Percentiles rank a stretch among this genome's conserved stretches.
These are phyloP conservation scores for Hydrochoerus hydrochaeris DNA, from an alignment of 2,113 vertebrate genomes.

Conservation along the genomic window DNA sequence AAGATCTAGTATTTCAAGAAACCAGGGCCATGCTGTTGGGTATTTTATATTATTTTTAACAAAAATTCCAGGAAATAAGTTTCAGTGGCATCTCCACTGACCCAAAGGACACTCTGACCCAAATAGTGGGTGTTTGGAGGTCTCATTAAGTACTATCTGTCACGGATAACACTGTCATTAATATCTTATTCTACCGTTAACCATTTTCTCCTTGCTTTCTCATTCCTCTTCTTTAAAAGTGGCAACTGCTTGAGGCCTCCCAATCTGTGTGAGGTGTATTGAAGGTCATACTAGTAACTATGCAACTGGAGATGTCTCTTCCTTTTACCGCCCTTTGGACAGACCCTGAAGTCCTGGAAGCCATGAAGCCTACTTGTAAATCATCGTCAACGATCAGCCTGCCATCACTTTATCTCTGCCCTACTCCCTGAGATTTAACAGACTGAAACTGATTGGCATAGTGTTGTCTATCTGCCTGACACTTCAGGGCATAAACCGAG, in stretches of 20 bases:
- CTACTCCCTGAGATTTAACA: conserved; percentile 33
- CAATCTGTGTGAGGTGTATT: background rate
- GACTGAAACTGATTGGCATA: conserved; percentile 51
- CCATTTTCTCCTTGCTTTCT: background rate
- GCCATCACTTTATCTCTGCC: conserved; percentile 46
- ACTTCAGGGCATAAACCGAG: conserved; percentile 61
- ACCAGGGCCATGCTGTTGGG: background rate
- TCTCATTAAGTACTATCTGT: background rate
- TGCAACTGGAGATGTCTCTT: conserved; percentile 41
- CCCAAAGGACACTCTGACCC: background rate
- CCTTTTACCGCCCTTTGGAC: background rate
- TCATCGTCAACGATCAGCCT: background rate
- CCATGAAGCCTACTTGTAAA: conserved; percentile 46
- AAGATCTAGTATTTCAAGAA: background rate
- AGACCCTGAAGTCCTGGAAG: background rate
- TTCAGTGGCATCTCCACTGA: background rate
- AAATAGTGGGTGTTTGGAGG: background rate
- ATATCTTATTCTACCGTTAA: background rate
- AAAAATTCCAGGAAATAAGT: background rate
- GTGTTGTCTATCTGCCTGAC: conserved; percentile 33
- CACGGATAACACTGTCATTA: background rate
- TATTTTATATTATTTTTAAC: background rate
- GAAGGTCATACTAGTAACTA: conserved; percentile 54
- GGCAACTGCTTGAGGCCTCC: background rate
- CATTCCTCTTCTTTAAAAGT: background rate